Evolutionary conservation across 2,888 invertebrate species (phyloP), one percentile per base, ranked within the genome.

Genomic region (Drosophila kambysellisi): DNA sequence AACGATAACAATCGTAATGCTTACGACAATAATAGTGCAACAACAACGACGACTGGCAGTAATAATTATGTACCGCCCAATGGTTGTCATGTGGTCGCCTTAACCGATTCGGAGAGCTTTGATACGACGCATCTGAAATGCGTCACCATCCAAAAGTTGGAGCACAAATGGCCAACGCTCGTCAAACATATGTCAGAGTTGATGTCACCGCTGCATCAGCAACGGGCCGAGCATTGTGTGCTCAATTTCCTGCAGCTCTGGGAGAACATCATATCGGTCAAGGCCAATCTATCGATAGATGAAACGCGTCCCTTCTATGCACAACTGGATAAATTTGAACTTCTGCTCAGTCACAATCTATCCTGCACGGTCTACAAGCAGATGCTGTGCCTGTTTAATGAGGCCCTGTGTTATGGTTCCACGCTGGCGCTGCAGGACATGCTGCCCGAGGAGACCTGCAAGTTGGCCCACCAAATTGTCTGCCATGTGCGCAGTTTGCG

Each of bases 181-280:
- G 97, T 97, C 2, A 95, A 95, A 85, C 95, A 95, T 84, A 95
- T 96, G 94, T 92, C 92, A 4, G 87, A 90, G 35, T 79, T 93
- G 29, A 89, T 92, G 75, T 68, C 89, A 0, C 83, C 87, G 0
- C 53, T 72, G 9, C 83, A 87, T 33, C 84, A 84, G 32, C 87
- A 92, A 29, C 90, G 91, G 8, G 94, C 95, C 62, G 96, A 96
- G 93, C 96, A 95, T 85, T 96, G 96, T 92, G 95, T 96, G 84
- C 94, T 97, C 63, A 97, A 97, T 57, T 98, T 98, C 92, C 94
- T 98, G 78, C 96, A 96, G 60, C 93, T 98, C 43, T 98, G 98
- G 98, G 97, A 97, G 91, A 96, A 97, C 79, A 97, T 97, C 25
- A 97, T 98, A 91, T 97, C 97, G 63, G 97, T 98, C 0, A 97